phyloP scores from a whole-genome alignment of 2,797 vertebrate species.

The Manis pentadactyla region DNA sequence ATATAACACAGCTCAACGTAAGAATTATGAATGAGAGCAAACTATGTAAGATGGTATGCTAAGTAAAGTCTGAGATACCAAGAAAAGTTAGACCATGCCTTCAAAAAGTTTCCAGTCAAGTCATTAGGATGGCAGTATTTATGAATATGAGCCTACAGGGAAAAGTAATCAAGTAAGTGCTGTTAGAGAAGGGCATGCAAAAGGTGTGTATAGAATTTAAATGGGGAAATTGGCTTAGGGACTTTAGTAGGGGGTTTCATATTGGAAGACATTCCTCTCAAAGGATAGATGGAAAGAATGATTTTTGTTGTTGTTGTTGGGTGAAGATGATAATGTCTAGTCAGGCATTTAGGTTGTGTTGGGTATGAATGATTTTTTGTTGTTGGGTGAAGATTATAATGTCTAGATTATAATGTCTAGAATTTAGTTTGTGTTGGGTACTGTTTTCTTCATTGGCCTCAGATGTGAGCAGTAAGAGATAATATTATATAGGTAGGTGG shows the following conservation, averaged over 20 bases:
- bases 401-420: not conserved
- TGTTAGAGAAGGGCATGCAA: accelerated
- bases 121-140: not conserved
- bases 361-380: not conserved
- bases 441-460: not conserved
- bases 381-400: not conserved
- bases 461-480: not conserved
- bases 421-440: not conserved
- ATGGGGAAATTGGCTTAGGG: not conserved
- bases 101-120: conserved; percentile 38
- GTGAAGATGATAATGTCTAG: not conserved
- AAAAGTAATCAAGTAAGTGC: not conserved
- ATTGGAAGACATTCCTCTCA: not conserved
- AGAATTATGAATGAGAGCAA: not conserved
- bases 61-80: not conserved
- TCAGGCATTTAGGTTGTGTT: not conserved
- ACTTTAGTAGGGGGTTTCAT: not conserved
- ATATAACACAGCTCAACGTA: not conserved
- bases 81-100: not conserved
- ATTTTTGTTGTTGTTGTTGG: not conserved
- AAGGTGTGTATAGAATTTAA: not conserved
- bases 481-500: not conserved
- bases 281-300: not conserved
- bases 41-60: not conserved
- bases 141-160: not conserved